Evolutionary conservation across 2,888 invertebrate species (phyloP).

Genomic region (Dryobotodes eremita): DNA sequence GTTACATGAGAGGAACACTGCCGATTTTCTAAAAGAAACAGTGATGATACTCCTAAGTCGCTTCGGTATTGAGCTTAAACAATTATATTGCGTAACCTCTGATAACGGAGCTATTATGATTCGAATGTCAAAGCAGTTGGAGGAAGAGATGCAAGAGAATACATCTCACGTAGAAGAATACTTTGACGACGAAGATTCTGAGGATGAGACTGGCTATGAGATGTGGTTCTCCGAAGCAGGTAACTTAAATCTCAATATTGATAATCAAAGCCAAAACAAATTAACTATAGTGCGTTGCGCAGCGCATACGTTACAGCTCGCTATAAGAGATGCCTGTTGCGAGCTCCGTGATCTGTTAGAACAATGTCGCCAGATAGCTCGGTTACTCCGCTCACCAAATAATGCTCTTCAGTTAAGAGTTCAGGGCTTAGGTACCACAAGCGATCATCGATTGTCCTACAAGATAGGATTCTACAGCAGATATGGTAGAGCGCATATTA

Average conservation of each 20-base stretch:
- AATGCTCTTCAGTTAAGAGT: constrained; percentile 17
- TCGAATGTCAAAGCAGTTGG: constrained; percentile 32
- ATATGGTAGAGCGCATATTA: constrained; percentile 24
- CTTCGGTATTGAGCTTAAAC: not conserved
- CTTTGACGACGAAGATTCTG: constrained; percentile 18
- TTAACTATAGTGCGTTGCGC: constrained; percentile 34
- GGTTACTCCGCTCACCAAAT: constrained; percentile 16
- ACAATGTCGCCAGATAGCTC: constrained; percentile 25
- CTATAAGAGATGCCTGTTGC: constrained; percentile 23
- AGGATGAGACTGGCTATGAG: constrained; percentile 11
- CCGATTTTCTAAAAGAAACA: constrained; percentile 35
- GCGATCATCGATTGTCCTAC: constrained; percentile 23
- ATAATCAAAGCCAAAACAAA: constrained; percentile 24
- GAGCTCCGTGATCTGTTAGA: constrained; percentile 21
- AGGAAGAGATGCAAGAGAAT: constrained; percentile 34
- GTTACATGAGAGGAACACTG: constrained; percentile 21
- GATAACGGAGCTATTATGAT: constrained; percentile 48
- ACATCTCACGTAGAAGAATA: constrained; percentile 21
- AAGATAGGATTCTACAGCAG: constrained; percentile 27
- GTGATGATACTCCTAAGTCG: constrained; percentile 15
- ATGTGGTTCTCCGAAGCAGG: constrained; percentile 17
- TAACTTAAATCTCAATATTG: constrained; percentile 20
- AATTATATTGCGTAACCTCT: constrained; percentile 7
- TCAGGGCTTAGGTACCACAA: constrained; percentile 20
- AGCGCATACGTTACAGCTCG: constrained; percentile 29